These are phyloP conservation scores for Cavia porcellus DNA, from an alignment of 2,113 vertebrate species.

Conservation along the genomic window DNA sequence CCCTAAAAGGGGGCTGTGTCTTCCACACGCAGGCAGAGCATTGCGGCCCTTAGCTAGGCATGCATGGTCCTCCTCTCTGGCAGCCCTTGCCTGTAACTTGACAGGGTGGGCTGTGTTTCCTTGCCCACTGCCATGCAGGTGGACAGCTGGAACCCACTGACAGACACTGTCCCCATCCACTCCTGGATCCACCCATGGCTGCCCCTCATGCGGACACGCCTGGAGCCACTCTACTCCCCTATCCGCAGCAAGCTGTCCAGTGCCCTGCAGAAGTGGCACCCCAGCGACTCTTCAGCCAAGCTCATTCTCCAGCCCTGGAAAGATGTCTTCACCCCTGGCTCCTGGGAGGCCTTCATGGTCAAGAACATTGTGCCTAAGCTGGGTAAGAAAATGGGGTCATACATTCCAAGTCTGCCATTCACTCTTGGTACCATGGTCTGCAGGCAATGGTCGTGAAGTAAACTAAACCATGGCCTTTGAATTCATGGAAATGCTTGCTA, in stretches of 20 bases:
- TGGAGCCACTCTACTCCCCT: slow-evolving; percentile 96
- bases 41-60: neutral
- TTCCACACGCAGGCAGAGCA: neutral
- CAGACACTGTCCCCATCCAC: slow-evolving; percentile 98
- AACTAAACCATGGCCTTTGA: neutral
- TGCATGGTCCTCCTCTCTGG: neutral
- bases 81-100: neutral
- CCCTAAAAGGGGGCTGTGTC: neutral
- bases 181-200: slow-evolving; percentile 99
- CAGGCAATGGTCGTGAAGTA: accelerated
- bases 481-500: neutral
- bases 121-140: slow-evolving; percentile 87
- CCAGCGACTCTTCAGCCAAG: slow-evolving; percentile 96
- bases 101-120: accelerated
- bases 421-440: neutral
- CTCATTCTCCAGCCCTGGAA: slow-evolving; percentile 99
- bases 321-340: slow-evolving; percentile 96
- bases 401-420: accelerated
- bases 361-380: slow-evolving; percentile 99
- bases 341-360: slow-evolving; percentile 99
- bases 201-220: slow-evolving; percentile 94
- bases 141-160: slow-evolving; percentile 98
- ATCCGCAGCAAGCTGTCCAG: slow-evolving; percentile 97
- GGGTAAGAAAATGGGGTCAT: slow-evolving; percentile 83
- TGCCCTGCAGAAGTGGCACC: slow-evolving; percentile 98